A percentile compares a stretch with the other conserved stretches of the same genome.
Evolutionary conservation across 2,113 vertebrate genomes (phyloP).

Genomic region (Notothenia coriiceps): DNA sequence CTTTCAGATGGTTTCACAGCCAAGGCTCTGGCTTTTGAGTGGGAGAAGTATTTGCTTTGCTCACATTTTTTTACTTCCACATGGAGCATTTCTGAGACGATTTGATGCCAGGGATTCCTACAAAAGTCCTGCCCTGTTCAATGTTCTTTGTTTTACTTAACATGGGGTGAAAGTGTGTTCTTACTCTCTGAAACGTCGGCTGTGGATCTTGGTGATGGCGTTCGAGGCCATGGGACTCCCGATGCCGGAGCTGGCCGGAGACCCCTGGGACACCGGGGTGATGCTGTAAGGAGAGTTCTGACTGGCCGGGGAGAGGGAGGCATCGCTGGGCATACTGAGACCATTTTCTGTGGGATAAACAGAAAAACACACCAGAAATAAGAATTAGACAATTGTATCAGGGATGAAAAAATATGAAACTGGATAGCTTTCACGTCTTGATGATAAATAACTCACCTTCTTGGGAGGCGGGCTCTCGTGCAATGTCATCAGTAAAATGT

Average conservation of each 20-base stretch:
- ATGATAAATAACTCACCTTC: slow-evolving; percentile 85
- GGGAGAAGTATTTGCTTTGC: slow-evolving; percentile 58
- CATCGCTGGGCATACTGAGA: slow-evolving; percentile 94
- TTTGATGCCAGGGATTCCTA: slow-evolving; percentile 29
- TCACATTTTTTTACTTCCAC: slow-evolving; percentile 37
- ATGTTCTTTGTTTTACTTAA: neutral
- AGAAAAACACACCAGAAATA: slow-evolving; percentile 11
- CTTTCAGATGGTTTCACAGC: slow-evolving; percentile 40
- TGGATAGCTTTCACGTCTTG: neutral
- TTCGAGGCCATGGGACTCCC: slow-evolving; percentile 98
- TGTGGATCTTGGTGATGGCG: slow-evolving; percentile 98
- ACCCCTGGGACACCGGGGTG: slow-evolving; percentile 97
- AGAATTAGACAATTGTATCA: neutral
- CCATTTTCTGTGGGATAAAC: slow-evolving; percentile 82
- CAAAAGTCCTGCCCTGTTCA: slow-evolving; percentile 1
- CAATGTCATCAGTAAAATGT: slow-evolving; percentile 87
- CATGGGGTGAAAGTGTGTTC: slow-evolving; percentile 48
- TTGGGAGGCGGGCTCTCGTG: slow-evolving; percentile 91
- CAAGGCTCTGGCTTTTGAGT: slow-evolving; percentile 47
- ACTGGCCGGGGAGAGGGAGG: slow-evolving; percentile 96
- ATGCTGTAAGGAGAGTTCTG: slow-evolving; percentile 99
- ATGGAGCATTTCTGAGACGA: slow-evolving; percentile 43
- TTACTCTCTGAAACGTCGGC: slow-evolving; percentile 98
- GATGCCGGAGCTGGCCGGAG: slow-evolving; percentile 95
- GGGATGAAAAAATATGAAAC: neutral